Evolutionary conservation across 2,888 invertebrate species (phyloP).

Genomic region (Cantharis lateralis): DNA sequence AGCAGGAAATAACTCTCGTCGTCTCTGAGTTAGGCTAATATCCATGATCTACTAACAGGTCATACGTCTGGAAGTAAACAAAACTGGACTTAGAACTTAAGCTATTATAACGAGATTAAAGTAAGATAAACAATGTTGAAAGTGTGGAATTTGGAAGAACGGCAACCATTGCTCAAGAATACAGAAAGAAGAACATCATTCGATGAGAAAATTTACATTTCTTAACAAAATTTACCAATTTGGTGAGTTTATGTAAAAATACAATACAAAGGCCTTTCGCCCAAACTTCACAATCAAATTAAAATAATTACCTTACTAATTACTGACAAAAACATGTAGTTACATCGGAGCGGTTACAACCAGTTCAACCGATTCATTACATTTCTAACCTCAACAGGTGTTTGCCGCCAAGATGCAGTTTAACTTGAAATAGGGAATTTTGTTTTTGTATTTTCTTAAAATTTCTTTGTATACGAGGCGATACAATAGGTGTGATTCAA

Average conservation of each 20-base stretch:
- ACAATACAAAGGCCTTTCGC: neutral
- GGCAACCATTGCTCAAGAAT: neutral
- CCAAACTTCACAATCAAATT: neutral
- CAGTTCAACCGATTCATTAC: slow-evolving; percentile 19
- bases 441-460: neutral
- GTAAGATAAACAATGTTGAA: neutral
- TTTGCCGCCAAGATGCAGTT: slow-evolving; percentile 32
- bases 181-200: neutral
- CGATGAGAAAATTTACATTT: neutral
- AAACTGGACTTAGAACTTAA: neutral
- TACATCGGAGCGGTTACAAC: slow-evolving; percentile 12
- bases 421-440: neutral
- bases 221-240: no score
- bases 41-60: neutral
- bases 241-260: no score
- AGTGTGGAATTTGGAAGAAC: neutral
- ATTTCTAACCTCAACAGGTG: slow-evolving; percentile 33
- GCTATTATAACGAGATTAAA: neutral
- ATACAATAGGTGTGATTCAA: no score
- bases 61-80: neutral
- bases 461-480: neutral
- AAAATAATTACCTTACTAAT: neutral
- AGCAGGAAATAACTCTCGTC: slow-evolving; percentile 65
- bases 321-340: neutral
- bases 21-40: slow-evolving; percentile 58